phyloP scores from a whole-genome alignment of 1,140 invertebrate species.

The Pteromalus puparum region DNA sequence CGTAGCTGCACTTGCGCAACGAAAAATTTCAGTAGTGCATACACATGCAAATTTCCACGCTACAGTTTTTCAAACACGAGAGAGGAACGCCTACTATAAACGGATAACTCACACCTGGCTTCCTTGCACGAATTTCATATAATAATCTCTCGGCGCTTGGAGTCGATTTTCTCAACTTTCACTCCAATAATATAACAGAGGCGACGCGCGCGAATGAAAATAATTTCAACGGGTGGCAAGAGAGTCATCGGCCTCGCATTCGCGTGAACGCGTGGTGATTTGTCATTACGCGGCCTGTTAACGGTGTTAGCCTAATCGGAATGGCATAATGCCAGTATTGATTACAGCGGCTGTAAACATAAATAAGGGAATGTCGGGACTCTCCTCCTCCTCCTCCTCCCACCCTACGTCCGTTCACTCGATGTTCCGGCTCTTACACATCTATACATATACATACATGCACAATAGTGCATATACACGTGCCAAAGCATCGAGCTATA shows the following conservation, averaged over 20 bases:
- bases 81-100: neutral
- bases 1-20: neutral
- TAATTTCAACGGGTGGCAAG: neutral
- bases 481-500: constrained; percentile 8
- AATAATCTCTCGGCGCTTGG: too few species aligned
- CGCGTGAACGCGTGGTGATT: constrained; percentile 39
- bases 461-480: neutral
- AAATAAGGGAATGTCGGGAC: constrained; percentile 42
- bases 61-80: neutral
- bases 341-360: constrained; percentile 46
- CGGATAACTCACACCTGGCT: neutral
- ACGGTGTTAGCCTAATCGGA: constrained; percentile 45
- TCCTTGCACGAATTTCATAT: neutral
- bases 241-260: neutral
- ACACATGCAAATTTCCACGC: neutral
- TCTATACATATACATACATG: neutral
- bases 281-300: constrained; percentile 42
- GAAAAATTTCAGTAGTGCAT: neutral
- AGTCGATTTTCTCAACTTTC: neutral
- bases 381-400: neutral
- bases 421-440: neutral
- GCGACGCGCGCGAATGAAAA: neutral
- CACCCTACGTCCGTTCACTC: neutral
- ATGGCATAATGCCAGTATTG: constrained; percentile 50
- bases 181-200: neutral